Evolutionary conservation across 1,140 invertebrate genomes (phyloP).

Genomic region (Caenorhabditis remanei): DNA sequence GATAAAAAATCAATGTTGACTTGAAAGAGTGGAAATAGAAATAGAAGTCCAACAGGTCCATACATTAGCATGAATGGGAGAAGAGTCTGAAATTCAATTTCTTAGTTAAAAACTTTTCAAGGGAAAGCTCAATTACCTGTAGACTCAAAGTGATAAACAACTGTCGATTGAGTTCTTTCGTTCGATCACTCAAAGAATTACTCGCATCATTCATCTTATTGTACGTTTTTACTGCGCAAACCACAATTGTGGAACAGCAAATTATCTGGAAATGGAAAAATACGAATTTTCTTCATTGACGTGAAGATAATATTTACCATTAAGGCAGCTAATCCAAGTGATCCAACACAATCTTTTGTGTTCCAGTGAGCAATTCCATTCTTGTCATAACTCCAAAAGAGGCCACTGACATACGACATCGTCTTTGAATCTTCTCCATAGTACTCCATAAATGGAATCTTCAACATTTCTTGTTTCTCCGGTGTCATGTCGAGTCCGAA

Average conservation of each 20-base stretch:
- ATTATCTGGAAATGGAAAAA: background rate
- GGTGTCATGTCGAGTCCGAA: background rate
- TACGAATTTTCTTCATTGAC: background rate
- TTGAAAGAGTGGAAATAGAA: background rate
- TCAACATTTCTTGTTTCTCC: slow-evolving; percentile 29
- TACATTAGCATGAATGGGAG: slow-evolving; percentile 43
- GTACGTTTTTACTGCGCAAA: slow-evolving; percentile 16
- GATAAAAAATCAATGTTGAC: background rate
- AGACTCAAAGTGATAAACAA: slow-evolving; percentile 18
- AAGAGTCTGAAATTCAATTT: slow-evolving; percentile 11
- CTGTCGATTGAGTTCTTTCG: slow-evolving; percentile 16
- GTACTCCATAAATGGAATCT: slow-evolving; percentile 5
- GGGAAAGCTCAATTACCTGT: background rate
- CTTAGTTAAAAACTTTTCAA: background rate
- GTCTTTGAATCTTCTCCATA: background rate
- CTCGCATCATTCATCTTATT: slow-evolving; percentile 18
- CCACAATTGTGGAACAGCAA: slow-evolving; percentile 28
- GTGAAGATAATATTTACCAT: background rate
- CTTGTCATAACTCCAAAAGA: background rate
- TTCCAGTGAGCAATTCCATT: background rate
- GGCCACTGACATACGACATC: slow-evolving; percentile 15
- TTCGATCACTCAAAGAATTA: background rate
- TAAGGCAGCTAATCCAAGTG: background rate
- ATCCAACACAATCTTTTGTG: background rate
- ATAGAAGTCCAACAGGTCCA: slow-evolving; percentile 8